A percentile compares a stretch with the other conserved stretches of the same genome.
These are phyloP conservation scores for Alces alces DNA, from an alignment of 2,113 vertebrate genomes.

Conservation along the genomic window DNA sequence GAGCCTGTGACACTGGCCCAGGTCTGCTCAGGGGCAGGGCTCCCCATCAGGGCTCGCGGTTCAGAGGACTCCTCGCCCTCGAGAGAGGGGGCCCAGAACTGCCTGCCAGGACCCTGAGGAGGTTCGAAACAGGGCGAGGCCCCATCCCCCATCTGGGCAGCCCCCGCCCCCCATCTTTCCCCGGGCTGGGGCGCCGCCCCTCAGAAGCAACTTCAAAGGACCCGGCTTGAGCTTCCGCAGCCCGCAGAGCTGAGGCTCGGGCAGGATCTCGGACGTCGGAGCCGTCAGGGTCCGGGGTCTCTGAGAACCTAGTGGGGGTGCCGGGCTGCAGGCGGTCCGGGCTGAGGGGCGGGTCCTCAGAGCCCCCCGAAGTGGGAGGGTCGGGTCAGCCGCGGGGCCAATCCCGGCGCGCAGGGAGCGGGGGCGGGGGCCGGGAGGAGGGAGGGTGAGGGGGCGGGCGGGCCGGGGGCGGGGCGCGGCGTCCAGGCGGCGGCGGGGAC, in stretches of 20 bases:
- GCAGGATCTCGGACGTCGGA: background rate
- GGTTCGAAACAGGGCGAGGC: background rate
- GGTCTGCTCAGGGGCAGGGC: background rate
- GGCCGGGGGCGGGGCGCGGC: slow-evolving; percentile 53
- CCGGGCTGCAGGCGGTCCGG: background rate
- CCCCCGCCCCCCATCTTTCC: background rate
- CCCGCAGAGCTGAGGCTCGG: background rate
- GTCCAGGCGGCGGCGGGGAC: slow-evolving; percentile 43
- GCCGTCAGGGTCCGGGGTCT: background rate
- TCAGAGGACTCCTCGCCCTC: background rate
- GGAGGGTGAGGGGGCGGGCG: slow-evolving; percentile 2
- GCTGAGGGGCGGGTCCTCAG: slow-evolving; percentile 6
- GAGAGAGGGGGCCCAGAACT: background rate
- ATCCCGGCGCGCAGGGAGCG: slow-evolving; percentile 41
- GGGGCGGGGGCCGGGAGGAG: slow-evolving; percentile 13
- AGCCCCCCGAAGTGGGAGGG: slow-evolving; percentile 63
- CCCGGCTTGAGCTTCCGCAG: background rate
- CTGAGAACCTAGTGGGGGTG: background rate
- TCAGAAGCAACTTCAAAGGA: slow-evolving; percentile 41
- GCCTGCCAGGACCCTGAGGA: background rate
- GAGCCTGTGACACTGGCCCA: background rate
- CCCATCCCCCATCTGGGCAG: slow-evolving; percentile 44
- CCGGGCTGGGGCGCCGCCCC: background rate
- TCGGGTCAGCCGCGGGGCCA: slow-evolving; percentile 50
- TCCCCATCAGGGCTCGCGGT: background rate